Conservation (phyloP, 2,113 vertebrate species). For the Tachuris rubrigastra region DNA sequence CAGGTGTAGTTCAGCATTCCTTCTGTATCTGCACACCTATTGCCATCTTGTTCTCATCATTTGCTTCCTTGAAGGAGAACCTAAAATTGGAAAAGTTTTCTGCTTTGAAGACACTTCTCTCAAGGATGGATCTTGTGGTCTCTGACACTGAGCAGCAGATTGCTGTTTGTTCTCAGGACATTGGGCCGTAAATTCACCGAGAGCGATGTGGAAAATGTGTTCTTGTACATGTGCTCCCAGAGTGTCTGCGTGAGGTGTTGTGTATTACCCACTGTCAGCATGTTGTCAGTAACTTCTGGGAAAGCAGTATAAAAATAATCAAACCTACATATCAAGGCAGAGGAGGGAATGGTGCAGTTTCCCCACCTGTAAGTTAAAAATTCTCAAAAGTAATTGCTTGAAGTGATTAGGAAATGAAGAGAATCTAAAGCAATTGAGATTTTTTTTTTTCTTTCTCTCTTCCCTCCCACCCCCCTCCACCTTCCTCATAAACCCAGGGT, state of each 20-base stretch:
- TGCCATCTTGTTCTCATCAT: not conserved
- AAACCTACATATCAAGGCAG: not conserved
- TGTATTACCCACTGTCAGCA: not conserved
- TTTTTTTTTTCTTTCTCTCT: not conserved
- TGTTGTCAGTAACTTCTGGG: constrained; percentile 11
- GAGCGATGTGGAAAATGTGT: not conserved
- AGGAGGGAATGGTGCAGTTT: not conserved
- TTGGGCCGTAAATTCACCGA: constrained; percentile 23
- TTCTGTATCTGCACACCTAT: not conserved
- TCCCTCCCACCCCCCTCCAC: rapidly evolving
- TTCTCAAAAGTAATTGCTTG: not conserved
- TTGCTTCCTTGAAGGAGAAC: constrained; percentile 18
- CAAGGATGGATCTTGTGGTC: not conserved
- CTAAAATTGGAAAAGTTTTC: not conserved
- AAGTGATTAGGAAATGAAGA: not conserved
- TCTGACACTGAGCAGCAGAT: not conserved
- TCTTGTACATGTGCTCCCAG: not conserved
- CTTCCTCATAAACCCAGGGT: not conserved
- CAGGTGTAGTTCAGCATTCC: not conserved
- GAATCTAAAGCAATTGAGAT: not conserved
- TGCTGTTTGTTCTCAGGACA: constrained; percentile 27
- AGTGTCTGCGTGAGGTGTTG: not conserved
- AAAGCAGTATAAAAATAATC: constrained; percentile 19
- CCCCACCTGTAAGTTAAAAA: not conserved
- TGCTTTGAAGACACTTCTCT: constrained; percentile 12